A percentile compares a stretch with the other conserved stretches of the same genome.
phyloP scores from a whole-genome alignment of 2,113 vertebrate species.

The Speoplatyrhinus poulsoni region DNA sequence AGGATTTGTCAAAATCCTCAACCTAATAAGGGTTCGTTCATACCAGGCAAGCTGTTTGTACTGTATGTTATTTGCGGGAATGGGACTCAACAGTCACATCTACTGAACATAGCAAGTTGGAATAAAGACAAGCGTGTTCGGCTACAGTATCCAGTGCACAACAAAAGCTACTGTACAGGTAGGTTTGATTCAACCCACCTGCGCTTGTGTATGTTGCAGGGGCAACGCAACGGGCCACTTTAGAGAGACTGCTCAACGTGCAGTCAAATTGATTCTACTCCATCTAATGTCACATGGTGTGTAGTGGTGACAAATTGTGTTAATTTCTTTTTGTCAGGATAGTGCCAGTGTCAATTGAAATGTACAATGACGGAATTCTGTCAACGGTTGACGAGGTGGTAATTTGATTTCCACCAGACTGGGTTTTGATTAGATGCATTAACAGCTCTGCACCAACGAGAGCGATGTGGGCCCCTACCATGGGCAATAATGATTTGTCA shows the following conservation, averaged over 20 bases:
- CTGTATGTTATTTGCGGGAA: neutral
- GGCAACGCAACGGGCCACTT: neutral
- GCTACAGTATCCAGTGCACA: neutral
- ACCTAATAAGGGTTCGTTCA: too few relatives aligned
- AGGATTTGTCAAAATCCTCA: too few relatives aligned
- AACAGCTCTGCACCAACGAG: constrained; percentile 42
- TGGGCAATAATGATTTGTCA: constrained; percentile 36
- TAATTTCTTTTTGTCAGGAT: constrained; percentile 37
- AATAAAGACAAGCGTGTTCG: neutral
- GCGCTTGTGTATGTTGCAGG: too few relatives aligned
- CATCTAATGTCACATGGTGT: constrained; percentile 13
- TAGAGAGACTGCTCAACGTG: constrained; percentile 2
- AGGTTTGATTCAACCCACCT: too few relatives aligned
- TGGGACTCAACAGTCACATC: neutral
- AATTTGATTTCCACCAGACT: constrained; percentile 57
- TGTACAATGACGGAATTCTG: constrained; percentile 21
- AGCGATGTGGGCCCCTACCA: constrained; percentile 16
- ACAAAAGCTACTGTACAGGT: too few relatives aligned
- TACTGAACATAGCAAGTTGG: neutral
- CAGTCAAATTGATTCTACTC: constrained; percentile 26
- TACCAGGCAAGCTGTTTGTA: neutral
- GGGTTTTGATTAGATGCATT: constrained; percentile 47
- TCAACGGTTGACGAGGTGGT: constrained; percentile 31
- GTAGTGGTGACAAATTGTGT: constrained; percentile 30
- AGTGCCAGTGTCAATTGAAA: constrained; percentile 25